These are phyloP conservation scores for Dicyrtoma fusca DNA, from an alignment of 2,888 invertebrate species.

Conservation along the genomic window DNA sequence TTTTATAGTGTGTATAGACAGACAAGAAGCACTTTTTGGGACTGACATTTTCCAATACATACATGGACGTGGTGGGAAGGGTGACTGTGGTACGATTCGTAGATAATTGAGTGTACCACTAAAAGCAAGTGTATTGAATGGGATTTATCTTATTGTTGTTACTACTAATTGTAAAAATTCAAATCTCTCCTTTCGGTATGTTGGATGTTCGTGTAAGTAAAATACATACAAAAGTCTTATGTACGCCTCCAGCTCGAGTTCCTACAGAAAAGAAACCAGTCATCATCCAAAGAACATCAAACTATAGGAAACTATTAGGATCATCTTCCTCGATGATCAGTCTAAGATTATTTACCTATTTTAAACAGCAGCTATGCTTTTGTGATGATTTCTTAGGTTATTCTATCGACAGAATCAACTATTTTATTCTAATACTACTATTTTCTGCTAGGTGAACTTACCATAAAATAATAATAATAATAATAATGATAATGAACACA, in stretches of 20 bases:
- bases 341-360: too few species aligned
- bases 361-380: too few species aligned
- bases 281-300: neutral
- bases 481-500: too few species aligned
- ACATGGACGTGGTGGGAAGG: too few species aligned
- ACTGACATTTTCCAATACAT: neutral
- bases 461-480: too few species aligned
- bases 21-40: neutral
- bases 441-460: too few species aligned
- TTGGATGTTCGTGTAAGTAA: slow-evolving; percentile 21
- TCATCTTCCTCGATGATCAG: too few species aligned
- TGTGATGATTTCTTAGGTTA: too few species aligned
- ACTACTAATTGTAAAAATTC: neutral
- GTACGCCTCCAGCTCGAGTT: slow-evolving; percentile 29
- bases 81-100: too few species aligned
- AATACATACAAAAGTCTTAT: neutral
- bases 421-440: too few species aligned
- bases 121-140: slow-evolving; percentile 11
- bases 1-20: neutral
- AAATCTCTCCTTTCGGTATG: slow-evolving; percentile 26
- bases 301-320: neutral
- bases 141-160: slow-evolving; percentile 3
- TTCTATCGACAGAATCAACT: too few species aligned
- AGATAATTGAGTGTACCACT: too few species aligned
- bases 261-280: slow-evolving; percentile 19